phyloP scores from a whole-genome alignment of 1,140 invertebrate genomes.

The Octopus bimaculoides region DNA sequence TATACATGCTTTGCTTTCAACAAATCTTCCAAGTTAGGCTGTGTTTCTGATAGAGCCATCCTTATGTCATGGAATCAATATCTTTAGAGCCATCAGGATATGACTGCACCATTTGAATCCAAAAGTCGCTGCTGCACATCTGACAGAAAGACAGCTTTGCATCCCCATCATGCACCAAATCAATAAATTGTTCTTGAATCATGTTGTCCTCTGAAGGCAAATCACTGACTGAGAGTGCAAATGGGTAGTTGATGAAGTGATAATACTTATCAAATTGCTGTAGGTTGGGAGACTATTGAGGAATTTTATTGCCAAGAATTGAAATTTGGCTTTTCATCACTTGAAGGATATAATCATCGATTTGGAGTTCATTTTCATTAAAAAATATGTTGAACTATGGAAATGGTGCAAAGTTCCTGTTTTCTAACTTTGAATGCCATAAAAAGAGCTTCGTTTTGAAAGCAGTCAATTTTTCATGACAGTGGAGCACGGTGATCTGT shows the following conservation, averaged over 20 bases:
- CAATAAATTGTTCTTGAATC: constrained; percentile 7
- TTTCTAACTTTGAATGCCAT: constrained; percentile 7
- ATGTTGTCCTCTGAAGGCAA: constrained; percentile 3
- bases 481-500: constrained; percentile 3
- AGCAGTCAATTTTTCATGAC: constrained; percentile 7
- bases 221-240: constrained; percentile 3
- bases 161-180: constrained; percentile 6
- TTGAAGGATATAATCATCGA: constrained; percentile 1
- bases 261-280: constrained; percentile 5
- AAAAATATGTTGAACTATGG: constrained; percentile 4
- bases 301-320: constrained; percentile 4
- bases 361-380: constrained; percentile 1
- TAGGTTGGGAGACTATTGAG: constrained; percentile 3
- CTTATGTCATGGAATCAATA: constrained; percentile 5
- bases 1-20: not conserved
- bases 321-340: constrained; percentile 4
- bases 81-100: not conserved
- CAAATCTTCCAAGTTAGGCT: constrained; percentile 4
- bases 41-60: constrained; percentile 3
- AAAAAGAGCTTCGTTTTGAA: constrained; percentile 1
- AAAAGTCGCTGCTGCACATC: constrained; percentile 4
- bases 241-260: constrained; percentile 3
- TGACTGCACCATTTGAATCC: constrained; percentile 4
- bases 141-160: not conserved
- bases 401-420: constrained; percentile 7